These are phyloP conservation scores for Cryptoleucopteryx plumbea DNA, from an alignment of 2,113 vertebrate genomes.

Conservation along the genomic window DNA sequence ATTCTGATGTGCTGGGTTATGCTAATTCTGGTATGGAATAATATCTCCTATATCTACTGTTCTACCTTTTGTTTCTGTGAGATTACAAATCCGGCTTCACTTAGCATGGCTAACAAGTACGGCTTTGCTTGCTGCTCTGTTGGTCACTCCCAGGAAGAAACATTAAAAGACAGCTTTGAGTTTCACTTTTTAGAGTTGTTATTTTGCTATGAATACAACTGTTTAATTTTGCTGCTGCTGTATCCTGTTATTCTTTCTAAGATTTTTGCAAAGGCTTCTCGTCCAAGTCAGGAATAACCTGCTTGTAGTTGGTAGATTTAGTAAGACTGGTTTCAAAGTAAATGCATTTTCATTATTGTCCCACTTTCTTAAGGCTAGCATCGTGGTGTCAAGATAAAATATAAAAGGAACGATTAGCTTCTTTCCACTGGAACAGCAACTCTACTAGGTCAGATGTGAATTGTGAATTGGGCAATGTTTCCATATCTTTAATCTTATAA, in stretches of 20 bases:
- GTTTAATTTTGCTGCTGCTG: background rate
- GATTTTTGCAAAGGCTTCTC: background rate
- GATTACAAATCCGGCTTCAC: slow-evolving; percentile 43
- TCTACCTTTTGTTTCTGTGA: slow-evolving; percentile 56
- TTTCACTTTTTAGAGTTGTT: background rate
- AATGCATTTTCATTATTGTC: background rate
- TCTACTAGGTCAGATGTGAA: background rate
- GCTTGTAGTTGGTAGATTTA: background rate
- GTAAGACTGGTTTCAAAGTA: background rate
- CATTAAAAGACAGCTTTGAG: background rate
- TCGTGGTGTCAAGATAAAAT: background rate
- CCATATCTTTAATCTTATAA: background rate
- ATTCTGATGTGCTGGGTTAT: slow-evolving; percentile 74
- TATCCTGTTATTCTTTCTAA: background rate
- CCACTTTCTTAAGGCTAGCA: background rate
- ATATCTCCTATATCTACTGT: slow-evolving; percentile 44
- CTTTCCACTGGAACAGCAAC: background rate
- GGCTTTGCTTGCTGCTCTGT: background rate
- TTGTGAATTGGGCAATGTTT: background rate
- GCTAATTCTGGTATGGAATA: slow-evolving; percentile 74
- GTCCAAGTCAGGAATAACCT: background rate
- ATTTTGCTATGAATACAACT: background rate
- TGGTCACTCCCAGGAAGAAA: background rate
- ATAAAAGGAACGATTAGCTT: background rate
- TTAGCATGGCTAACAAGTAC: slow-evolving; percentile 28